Conservation (phyloP, 2,888 invertebrate species). For the Macroteleia sp. region DNA sequence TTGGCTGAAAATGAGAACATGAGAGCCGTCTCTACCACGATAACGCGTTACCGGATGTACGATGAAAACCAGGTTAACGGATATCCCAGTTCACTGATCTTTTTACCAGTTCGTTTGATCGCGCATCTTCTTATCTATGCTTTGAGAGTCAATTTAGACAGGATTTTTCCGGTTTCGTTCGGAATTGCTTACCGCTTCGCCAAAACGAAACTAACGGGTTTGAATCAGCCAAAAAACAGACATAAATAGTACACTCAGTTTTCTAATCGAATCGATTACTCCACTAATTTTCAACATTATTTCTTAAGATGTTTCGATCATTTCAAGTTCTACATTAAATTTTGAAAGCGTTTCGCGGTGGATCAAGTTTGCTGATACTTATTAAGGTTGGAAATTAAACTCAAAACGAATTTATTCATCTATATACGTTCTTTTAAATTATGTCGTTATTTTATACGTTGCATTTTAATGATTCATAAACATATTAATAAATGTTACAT, state of each 20-base stretch:
- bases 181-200: conserved; percentile 55
- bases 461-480: too few relatives aligned
- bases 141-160: conserved; percentile 56
- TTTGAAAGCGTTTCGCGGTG: too few relatives aligned
- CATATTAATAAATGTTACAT: too few relatives aligned
- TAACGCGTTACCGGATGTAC: conserved; percentile 47
- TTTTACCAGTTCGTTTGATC: conserved; percentile 46
- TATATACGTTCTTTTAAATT: too few relatives aligned
- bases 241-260: conserved; percentile 12
- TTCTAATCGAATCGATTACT: conserved; percentile 47
- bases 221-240: conserved; percentile 4
- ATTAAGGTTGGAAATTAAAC: too few relatives aligned
- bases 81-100: conserved; percentile 60
- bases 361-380: too few relatives aligned
- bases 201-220: conserved; percentile 4
- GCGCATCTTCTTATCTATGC: conserved; percentile 58
- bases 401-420: too few relatives aligned
- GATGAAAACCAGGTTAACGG: conserved; percentile 61
- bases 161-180: conserved; percentile 50
- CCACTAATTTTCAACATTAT: conserved; percentile 25
- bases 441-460: too few relatives aligned
- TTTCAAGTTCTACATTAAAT: too few relatives aligned
- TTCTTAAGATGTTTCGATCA: conserved; percentile 17
- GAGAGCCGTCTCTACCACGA: conserved; percentile 44
- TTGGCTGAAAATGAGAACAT: conserved; percentile 46